Conservation (phyloP, 2,113 vertebrate species). For the Anoplopoma fimbria region DNA sequence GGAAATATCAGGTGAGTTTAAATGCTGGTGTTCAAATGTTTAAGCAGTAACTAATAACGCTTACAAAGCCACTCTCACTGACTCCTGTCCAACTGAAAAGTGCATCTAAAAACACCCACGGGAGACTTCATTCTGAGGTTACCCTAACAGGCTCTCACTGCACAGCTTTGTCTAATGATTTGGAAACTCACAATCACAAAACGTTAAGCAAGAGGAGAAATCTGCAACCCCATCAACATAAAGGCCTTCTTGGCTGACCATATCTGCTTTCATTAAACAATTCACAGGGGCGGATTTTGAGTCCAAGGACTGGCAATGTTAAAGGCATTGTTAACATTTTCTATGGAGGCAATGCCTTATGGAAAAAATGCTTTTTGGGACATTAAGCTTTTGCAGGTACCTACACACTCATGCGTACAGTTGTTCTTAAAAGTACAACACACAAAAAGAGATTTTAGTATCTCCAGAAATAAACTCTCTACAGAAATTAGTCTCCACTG, state of each 20-base stretch:
- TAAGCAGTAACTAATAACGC: background rate
- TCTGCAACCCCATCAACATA: background rate
- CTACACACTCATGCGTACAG: background rate
- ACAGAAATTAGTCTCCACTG: background rate
- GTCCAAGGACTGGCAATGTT: background rate
- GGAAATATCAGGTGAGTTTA: background rate
- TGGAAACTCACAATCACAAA: slow-evolving; percentile 1
- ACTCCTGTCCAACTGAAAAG: background rate
- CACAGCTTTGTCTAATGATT: slow-evolving; percentile 1
- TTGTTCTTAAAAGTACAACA: background rate
- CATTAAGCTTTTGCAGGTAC: background rate
- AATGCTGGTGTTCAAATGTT: background rate
- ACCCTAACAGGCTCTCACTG: background rate
- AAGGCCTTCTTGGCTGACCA: background rate
- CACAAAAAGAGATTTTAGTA: background rate
- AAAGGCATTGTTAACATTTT: background rate
- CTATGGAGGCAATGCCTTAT: background rate
- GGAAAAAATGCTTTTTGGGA: background rate
- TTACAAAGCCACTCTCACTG: background rate
- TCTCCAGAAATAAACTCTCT: slow-evolving; percentile 6
- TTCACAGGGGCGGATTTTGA: background rate
- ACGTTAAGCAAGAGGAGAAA: background rate
- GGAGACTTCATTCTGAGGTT: background rate
- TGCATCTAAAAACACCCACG: background rate
- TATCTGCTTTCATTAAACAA: background rate